These are phyloP conservation scores for Sylvietta virens DNA, from an alignment of 2,113 vertebrate genomes.

Conservation along the genomic window DNA sequence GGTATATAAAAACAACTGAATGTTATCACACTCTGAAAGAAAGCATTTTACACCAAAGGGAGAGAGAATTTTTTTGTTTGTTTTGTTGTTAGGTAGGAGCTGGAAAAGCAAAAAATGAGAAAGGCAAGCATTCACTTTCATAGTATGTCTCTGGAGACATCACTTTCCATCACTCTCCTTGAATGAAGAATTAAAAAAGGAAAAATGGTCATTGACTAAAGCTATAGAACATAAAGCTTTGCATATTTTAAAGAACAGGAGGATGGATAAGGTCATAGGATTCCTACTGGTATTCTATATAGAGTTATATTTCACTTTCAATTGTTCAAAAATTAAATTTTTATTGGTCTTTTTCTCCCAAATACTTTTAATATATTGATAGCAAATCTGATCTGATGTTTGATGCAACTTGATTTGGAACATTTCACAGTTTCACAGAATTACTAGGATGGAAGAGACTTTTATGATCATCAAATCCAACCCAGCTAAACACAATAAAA, in stretches of 20 bases:
- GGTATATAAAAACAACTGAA: neutral
- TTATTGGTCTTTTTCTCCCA: neutral
- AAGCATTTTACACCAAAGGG: neutral
- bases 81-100: neutral
- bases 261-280: neutral
- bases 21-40: neutral
- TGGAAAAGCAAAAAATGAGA: neutral
- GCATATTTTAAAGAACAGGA: neutral
- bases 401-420: neutral
- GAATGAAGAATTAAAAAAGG: neutral
- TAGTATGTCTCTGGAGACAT: neutral
- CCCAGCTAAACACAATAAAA: neutral
- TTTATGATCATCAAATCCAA: neutral
- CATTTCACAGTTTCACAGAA: neutral
- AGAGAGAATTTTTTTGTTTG: neutral
- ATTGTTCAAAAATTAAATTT: neutral
- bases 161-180: neutral
- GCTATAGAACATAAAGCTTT: neutral
- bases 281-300: neutral
- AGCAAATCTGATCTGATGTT: neutral
- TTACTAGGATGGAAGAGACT: neutral
- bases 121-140: neutral
- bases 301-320: neutral
- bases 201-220: neutral
- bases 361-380: neutral